Evolutionary conservation across 2,888 invertebrate genomes (phyloP), one percentile per base, ranked within the genome.

Genomic region (Xanthorhoe designata): DNA sequence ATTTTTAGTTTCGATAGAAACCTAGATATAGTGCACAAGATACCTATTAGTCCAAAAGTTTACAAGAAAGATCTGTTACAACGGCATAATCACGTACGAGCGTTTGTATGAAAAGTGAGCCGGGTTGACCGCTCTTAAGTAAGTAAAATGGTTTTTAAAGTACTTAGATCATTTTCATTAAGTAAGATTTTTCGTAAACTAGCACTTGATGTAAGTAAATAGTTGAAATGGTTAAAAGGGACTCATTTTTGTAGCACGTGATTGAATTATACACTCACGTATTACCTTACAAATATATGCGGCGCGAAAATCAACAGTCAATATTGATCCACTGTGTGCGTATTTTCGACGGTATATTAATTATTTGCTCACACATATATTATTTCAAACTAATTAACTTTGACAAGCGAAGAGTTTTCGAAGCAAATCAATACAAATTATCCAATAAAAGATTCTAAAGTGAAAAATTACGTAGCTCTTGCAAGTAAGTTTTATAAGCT

Each of bases 321-420:
- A 69, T 71, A 71, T 68, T 69, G 61, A 57, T 59, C 7, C 8
- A 38, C 56, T 54, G 54, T 50, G 59, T 66, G 68, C 65, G 67
- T 67, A 59, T 47, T 47, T 61, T 61, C 13, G 47, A 24, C 45
- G 29, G 61, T 51, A 64, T 17, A 47, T 17, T 49, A 62, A 60
- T 67, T 57, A 67, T 65, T 62, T 67, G 38, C 56, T 29, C 42
- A 47, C 53, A 42, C 15, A 60, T 24, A 24, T 24, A 3, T 24
- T 61, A 60, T 54, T 58, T 54, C 13, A 52, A 66, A 45, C 49
- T 61, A 38, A 17, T 17, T 47, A 52, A 65, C 42, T 51, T 55
- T 65, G 49, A 52, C 60, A 55, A 17, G 17, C 42, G 42, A 51
- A 53, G 9, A 50, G 38, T 38, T 38, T 17, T 38, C 38, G 47